phyloP scores from a whole-genome alignment of 1,140 invertebrate species.

The Drosophila funebris region DNA sequence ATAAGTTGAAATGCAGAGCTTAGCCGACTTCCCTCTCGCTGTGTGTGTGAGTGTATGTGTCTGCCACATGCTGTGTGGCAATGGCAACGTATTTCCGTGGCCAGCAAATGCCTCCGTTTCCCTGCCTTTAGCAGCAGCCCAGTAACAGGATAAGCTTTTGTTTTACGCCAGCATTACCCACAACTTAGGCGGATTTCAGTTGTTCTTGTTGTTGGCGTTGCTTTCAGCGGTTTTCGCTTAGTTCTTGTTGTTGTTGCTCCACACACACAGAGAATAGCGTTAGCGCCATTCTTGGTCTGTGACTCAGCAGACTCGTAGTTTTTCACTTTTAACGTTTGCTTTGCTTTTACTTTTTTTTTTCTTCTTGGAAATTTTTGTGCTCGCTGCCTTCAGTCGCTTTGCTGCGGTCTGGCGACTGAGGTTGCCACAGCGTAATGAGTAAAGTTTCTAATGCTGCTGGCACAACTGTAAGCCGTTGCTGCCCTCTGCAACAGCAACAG shows the following conservation, averaged over 20 bases:
- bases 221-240: conserved; percentile 71
- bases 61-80: conserved; percentile 68
- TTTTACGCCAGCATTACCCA: conserved; percentile 80
- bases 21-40: conserved; percentile 6
- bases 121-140: not conserved
- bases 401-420: conserved; percentile 69
- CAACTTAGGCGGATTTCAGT: conserved; percentile 77
- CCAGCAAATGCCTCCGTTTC: conserved; percentile 41
- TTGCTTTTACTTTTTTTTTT: conserved; percentile 19
- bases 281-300: conserved; percentile 16
- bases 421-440: conserved; percentile 74
- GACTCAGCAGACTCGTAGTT: conserved; percentile 66
- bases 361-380: conserved; percentile 31
- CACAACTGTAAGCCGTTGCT: conserved; percentile 64
- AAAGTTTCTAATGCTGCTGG: conserved; percentile 80
- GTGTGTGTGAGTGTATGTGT: conserved; percentile 19
- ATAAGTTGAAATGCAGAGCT: not conserved
- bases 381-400: conserved; percentile 41
- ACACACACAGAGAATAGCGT: not conserved
- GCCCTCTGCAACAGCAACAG: not conserved
- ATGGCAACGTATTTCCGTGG: conserved; percentile 76
- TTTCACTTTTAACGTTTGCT: conserved; percentile 72
- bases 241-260: conserved; percentile 42
- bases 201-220: conserved; percentile 28
- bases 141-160: conserved; percentile 80